phyloP scores from a whole-genome alignment of 2,797 vertebrate genomes.

The Xenentodon cancila region DNA sequence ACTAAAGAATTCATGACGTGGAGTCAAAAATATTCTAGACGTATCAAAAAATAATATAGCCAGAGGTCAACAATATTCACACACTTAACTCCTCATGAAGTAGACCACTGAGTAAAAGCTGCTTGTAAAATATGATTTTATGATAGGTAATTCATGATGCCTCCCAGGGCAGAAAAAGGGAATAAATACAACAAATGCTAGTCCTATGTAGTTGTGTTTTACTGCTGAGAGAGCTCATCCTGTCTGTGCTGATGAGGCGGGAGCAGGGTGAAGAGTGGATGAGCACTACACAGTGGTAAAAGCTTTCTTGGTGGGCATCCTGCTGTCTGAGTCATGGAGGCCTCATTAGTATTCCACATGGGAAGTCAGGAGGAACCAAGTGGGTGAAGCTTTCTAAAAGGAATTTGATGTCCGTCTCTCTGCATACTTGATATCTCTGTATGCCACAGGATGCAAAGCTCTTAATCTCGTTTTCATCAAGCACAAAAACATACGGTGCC shows the following conservation, averaged over 20 bases:
- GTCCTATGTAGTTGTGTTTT: slow-evolving; percentile 31
- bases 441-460: slow-evolving; percentile 33
- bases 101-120: slow-evolving; percentile 14
- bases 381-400: slow-evolving; percentile 63
- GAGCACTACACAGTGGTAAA: slow-evolving; percentile 60
- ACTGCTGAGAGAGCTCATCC: slow-evolving; percentile 24
- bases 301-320: slow-evolving; percentile 65
- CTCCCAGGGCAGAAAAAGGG: slow-evolving; percentile 10
- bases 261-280: slow-evolving; percentile 41
- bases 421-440: slow-evolving; percentile 47
- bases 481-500: slow-evolving; percentile 13
- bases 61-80: slow-evolving; percentile 7
- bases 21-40: neutral
- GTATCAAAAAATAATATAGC: neutral
- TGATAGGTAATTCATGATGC: slow-evolving; percentile 31
- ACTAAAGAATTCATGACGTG: slow-evolving; percentile 9
- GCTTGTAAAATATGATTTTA: slow-evolving; percentile 24
- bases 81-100: slow-evolving; percentile 20
- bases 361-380: slow-evolving; percentile 41
- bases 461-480: slow-evolving; percentile 55
- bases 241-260: slow-evolving; percentile 27
- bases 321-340: slow-evolving; percentile 41
- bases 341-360: slow-evolving; percentile 65
- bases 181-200: slow-evolving; percentile 41
- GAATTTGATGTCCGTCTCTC: slow-evolving; percentile 62